These are phyloP conservation scores for Aphodius granarius DNA, from an alignment of 2,888 invertebrate species.

Conservation along the genomic window DNA sequence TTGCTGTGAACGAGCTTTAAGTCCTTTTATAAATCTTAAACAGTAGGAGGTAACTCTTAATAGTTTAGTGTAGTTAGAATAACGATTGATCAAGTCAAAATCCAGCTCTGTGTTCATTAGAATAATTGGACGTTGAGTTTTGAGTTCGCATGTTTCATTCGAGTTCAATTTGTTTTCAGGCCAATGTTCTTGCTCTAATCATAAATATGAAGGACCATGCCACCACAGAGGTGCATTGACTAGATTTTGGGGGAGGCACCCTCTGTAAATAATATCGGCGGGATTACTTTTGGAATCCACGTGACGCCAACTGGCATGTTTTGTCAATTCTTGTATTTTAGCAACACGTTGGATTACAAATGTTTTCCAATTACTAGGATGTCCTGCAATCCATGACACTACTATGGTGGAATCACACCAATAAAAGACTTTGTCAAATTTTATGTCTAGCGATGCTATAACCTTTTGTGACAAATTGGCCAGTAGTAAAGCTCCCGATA, in stretches of 20 bases:
- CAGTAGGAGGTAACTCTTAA: background rate
- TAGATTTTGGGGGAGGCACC: conserved; percentile 15
- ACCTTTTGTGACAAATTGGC: conserved; percentile 8
- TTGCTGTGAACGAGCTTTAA: background rate
- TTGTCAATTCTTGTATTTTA: background rate
- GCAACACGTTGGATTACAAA: conserved; percentile 18
- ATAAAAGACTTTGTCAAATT: background rate
- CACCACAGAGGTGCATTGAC: conserved; percentile 19
- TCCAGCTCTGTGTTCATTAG: background rate
- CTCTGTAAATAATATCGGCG: conserved; percentile 28
- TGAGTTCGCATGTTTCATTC: background rate
- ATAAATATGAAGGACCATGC: conserved; percentile 17
- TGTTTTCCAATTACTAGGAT: conserved; percentile 17
- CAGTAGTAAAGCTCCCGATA: conserved; percentile 24
- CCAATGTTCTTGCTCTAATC: conserved; percentile 10
- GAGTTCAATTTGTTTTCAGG: background rate
- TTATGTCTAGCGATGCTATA: conserved; percentile 4
- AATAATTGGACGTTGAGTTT: background rate
- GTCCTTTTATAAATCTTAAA: background rate
- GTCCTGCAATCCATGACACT: conserved; percentile 11
- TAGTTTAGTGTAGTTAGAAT: background rate
- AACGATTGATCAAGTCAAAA: background rate
- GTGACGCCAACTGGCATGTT: conserved; percentile 20
- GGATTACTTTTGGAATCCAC: conserved; percentile 27
- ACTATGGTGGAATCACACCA: conserved; percentile 22